These are phyloP conservation scores for Pogona vitticeps DNA, from an alignment of 2,113 vertebrate genomes.

Conservation along the genomic window DNA sequence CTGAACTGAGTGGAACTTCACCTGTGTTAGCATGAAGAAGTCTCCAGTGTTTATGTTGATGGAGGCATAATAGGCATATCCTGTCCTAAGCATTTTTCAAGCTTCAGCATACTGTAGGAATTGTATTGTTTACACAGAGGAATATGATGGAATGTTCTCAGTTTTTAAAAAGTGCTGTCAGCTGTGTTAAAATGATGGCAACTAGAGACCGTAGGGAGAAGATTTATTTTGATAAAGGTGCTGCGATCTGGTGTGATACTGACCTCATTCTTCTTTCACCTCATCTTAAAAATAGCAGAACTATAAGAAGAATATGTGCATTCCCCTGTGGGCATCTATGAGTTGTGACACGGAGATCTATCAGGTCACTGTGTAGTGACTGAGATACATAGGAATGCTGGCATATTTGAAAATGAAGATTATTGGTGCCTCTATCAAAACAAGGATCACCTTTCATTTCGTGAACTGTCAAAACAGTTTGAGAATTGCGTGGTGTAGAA, in stretches of 20 bases:
- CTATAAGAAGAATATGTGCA: not conserved
- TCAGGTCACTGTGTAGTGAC: not conserved
- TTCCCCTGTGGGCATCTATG: not conserved
- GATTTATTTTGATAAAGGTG: not conserved
- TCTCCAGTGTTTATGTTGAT: not conserved
- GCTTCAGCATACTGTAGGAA: not conserved
- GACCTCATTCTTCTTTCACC: slow-evolving; percentile 9
- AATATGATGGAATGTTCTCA: not conserved
- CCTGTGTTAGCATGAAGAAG: no score
- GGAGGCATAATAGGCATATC: not conserved
- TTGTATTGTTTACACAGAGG: not conserved
- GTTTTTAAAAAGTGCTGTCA: not conserved
- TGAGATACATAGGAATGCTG: not conserved
- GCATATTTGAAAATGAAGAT: not conserved
- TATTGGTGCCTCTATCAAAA: not conserved
- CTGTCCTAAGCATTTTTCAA: not conserved
- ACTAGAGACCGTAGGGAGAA: not conserved
- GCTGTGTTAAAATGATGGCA: not conserved
- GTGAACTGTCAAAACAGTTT: not conserved
- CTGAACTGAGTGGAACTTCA: not conserved
- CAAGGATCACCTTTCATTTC: not conserved
- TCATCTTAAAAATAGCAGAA: slow-evolving; percentile 7
- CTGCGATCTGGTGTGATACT: not conserved
- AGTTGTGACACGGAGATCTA: not conserved
- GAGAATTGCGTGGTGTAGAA: not conserved